These are phyloP conservation scores for Mythimna loreyi DNA, from an alignment of 2,888 invertebrate species.

Conservation along the genomic window DNA sequence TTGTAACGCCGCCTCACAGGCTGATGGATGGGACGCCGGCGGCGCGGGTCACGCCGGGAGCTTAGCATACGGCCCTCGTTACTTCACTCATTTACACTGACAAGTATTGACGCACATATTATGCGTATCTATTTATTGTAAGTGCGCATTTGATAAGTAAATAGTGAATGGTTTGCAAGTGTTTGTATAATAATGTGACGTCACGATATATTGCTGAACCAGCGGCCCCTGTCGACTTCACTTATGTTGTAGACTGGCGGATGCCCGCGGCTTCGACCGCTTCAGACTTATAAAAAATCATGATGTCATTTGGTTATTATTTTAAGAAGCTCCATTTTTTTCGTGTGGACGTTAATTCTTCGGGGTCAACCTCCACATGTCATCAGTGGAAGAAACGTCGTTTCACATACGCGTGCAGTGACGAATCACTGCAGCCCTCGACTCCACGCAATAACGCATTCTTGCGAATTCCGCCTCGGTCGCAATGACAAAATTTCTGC, in stretches of 20 bases:
- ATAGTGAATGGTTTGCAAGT: not conserved
- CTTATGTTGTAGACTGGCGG: not conserved
- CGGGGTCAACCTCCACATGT: no score
- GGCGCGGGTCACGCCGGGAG: not conserved
- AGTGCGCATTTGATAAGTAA: not conserved
- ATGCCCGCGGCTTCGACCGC: no score
- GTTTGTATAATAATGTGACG: not conserved
- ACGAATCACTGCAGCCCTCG: no score
- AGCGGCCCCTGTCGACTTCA: not conserved
- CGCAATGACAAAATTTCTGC: no score
- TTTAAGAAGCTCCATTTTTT: no score
- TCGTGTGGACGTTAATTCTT: no score
- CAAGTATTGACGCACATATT: slow-evolving; percentile 6
- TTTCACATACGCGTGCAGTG: no score
- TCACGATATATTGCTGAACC: slow-evolving; percentile 14
- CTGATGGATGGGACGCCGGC: not conserved
- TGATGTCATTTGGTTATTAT: no score
- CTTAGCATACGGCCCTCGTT: slow-evolving; percentile 14
- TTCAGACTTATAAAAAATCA: no score
- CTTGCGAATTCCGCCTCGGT: no score
- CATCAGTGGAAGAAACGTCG: no score
- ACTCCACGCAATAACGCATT: no score
- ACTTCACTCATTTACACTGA: not conserved
- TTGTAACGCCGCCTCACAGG: not conserved
- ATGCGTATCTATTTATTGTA: not conserved